Evolutionary conservation across 2,888 invertebrate genomes (phyloP), one percentile per base, ranked within the genome.

Genomic region (Apoda limacodes): DNA sequence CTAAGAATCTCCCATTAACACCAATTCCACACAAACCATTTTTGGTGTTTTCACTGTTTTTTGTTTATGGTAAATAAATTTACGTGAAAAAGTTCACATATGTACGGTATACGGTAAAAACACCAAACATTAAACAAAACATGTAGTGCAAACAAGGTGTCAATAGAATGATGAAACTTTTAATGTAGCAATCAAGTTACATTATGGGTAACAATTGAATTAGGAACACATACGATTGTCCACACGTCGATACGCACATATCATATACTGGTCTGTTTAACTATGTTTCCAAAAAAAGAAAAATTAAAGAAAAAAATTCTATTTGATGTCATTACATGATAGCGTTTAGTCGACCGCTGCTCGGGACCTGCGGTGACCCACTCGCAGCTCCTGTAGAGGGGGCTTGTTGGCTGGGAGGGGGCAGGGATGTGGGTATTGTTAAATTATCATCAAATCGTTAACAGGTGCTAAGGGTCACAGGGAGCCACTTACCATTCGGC

Each of bases 171-270:
- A n/a, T n/a, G n/a, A n/a, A n/a, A n/a, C n/a, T n/a, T n/a, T n/a
- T 15, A 32, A 23, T 34, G 52, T 43, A 58, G 58, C 61, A 63
- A 49, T 55, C 57, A 48, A 63, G 37, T 41, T 57, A 48, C 40
- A 11, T 35, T 23, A 21, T 10, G 51, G 46, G 63, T 67, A 68
- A 72, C 71, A 71, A 56, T 62, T 45, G 52, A 66, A 60, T 60
- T 47, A 61, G 53, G 58, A 72, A 75, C 70, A 70, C 71, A 74
- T 68, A 71, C 67, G 60, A 57, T 71, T 62, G 68, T 70, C 66
- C 75, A 76, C 74, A 75, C 76, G 63, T 63, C 62, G 66, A 66
- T 72, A 75, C 76, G 76, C 78, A 78, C 78, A 78, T 76, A 78
- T 78, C 75, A 80, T 75, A 68, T 61, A 66, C 64, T 59, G 46